These are phyloP conservation scores for Sus scrofa DNA, from an alignment of 2,113 vertebrate genomes.

Conservation along the genomic window DNA sequence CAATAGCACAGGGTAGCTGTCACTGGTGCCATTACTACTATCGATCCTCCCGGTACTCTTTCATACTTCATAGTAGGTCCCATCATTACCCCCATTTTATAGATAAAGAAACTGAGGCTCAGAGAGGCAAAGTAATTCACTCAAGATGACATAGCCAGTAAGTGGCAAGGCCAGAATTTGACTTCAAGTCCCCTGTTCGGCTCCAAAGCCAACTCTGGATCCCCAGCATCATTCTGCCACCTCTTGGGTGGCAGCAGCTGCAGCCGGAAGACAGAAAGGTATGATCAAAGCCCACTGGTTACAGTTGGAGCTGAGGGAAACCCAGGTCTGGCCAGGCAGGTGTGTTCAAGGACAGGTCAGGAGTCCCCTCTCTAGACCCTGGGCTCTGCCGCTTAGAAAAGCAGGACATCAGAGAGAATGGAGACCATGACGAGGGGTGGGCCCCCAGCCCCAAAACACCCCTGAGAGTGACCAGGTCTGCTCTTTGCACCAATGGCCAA, in stretches of 20 bases:
- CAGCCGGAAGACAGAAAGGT: neutral
- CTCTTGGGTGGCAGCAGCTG: neutral
- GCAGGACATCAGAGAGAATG: neutral
- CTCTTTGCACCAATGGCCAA: neutral
- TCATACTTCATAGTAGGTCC: no score
- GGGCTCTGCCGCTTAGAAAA: neutral
- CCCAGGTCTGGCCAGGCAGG: neutral
- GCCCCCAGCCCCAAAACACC: neutral
- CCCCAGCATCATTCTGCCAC: neutral
- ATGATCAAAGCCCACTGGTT: neutral
- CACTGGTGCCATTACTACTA: rapidly evolving
- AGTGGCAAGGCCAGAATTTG: neutral
- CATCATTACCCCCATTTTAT: neutral
- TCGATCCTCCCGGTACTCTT: neutral
- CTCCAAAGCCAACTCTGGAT: neutral
- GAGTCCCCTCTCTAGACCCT: neutral
- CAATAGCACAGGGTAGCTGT: neutral
- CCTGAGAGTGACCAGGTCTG: neutral
- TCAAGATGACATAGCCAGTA: neutral
- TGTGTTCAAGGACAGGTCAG: rapidly evolving
- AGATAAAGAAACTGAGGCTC: constrained; percentile 13
- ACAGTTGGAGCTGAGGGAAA: neutral
- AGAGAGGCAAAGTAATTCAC: neutral
- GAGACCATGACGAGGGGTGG: rapidly evolving
- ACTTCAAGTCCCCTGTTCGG: rapidly evolving